Evolutionary conservation across 2,888 invertebrate species (phyloP), one percentile per base, ranked within the genome.

Genomic region (Eilema depressum): DNA sequence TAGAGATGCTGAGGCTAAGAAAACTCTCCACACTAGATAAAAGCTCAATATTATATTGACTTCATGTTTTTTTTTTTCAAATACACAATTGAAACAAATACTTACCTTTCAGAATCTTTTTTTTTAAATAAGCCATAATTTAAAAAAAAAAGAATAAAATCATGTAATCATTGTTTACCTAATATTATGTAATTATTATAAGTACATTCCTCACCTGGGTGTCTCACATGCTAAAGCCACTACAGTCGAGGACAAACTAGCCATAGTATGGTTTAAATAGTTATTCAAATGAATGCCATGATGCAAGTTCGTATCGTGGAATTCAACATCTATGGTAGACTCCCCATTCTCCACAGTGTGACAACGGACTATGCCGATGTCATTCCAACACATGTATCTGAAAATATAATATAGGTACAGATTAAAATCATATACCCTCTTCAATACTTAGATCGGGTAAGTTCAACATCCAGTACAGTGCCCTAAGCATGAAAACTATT

Each of bases 321-420:
- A 99, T 90, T 99, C 99, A 0, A 99, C 98, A 89, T 99, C 99
- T 68, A 99, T 98, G 0, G 97, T 97, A 69, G 97, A 98, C 62
- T 97, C 97, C 0, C 96, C 97, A 57, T 91, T 92, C 76, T 97
- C 97, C 1, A 95, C 96, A 0, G 96, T 96, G 87, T 98, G 98
- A 83, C 97, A 97, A 12, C 97, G 96, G 0, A 99, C 97, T 77
- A 99, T 97, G n/a, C 99, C 99, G 8, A 98, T 96, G 68, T 97
- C 97, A 87, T 99, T 99, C 98, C 99, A 99, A 68, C 98, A 97
- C 96, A 97, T 95, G 85, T 97, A 97, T 77, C 96, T 95, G 75
- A 83, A 92, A 76, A 61, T 30, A 28, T 12, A 12, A 25, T 10
- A 57, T 57, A 23, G 11, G 23, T 56, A 23, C 53, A 7, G 23